Percentiles rank a stretch among this genome's conserved stretches.
These are phyloP conservation scores for Polylopha cassiicola DNA, from an alignment of 2,888 invertebrate genomes.

Conservation along the genomic window DNA sequence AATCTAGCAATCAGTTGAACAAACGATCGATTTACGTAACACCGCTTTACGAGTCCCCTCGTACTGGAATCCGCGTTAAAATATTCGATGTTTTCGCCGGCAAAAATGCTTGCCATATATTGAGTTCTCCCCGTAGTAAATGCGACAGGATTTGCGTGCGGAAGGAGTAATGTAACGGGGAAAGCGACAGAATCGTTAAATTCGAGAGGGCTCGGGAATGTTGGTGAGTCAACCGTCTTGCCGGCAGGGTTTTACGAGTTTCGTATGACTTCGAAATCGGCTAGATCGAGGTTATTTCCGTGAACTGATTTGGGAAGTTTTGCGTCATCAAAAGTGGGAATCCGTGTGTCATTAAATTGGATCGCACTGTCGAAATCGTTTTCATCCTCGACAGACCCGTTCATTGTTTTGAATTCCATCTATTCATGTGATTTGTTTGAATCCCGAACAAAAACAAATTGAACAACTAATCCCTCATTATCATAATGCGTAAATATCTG, in stretches of 20 bases:
- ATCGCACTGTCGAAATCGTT: constrained; percentile 22
- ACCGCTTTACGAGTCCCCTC: constrained; percentile 49
- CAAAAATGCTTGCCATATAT: constrained; percentile 53
- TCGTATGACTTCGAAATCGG: constrained; percentile 61
- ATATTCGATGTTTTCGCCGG: constrained; percentile 45
- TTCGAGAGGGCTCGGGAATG: constrained; percentile 51
- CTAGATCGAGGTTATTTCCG: constrained; percentile 49
- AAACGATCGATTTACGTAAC: constrained; percentile 65
- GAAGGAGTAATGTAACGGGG: constrained; percentile 61
- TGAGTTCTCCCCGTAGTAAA: constrained; percentile 49
- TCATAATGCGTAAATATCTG: no score
- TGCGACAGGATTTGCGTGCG: constrained; percentile 56
- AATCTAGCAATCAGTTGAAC: constrained; percentile 64
- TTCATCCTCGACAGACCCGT: constrained; percentile 13
- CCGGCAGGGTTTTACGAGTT: constrained; percentile 63
- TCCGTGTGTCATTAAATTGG: constrained; percentile 47
- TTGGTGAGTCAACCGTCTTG: constrained; percentile 47
- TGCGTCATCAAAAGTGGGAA: constrained; percentile 53
- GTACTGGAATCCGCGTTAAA: constrained; percentile 41
- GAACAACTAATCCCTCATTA: no score
- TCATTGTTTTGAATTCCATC: constrained; percentile 2
- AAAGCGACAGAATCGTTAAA: constrained; percentile 60
- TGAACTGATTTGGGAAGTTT: constrained; percentile 64
- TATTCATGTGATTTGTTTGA: constrained; percentile 6
- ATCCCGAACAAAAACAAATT: background rate